Percentiles rank a stretch among this genome's conserved stretches.
phyloP scores from a whole-genome alignment of 2,797 vertebrate genomes.

The Jordanella pulchra region DNA sequence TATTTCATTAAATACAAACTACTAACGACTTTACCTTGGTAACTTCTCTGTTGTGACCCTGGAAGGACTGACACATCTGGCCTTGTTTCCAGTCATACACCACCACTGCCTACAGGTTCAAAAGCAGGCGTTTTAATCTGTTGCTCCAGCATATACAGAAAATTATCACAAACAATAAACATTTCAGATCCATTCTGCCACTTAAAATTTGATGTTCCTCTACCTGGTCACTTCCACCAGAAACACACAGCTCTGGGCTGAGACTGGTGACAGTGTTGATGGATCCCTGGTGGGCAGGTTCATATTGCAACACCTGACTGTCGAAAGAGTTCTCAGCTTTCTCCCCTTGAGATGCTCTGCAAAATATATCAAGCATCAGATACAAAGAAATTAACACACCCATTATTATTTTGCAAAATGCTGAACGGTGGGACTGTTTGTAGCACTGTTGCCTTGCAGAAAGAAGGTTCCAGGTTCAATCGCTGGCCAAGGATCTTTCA shows the following conservation, averaged over 20 bases:
- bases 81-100: conserved; percentile 92
- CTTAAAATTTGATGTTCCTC: background rate
- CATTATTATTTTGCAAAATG: too few relatives aligned
- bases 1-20: conserved; percentile 31
- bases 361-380: conserved; percentile 9
- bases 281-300: conserved; percentile 81
- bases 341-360: conserved; percentile 76
- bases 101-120: conserved; percentile 81
- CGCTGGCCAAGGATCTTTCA: too few relatives aligned
- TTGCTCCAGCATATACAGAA: too few relatives aligned
- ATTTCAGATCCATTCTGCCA: background rate
- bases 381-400: background rate
- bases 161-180: too few relatives aligned
- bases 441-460: too few relatives aligned
- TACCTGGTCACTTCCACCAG: conserved; percentile 90
- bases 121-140: conserved; percentile 12
- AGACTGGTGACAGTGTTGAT: conserved; percentile 86
- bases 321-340: conserved; percentile 57
- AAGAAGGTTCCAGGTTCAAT: too few relatives aligned
- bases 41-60: conserved; percentile 89
- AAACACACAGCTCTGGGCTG: conserved; percentile 87
- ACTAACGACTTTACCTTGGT: conserved; percentile 87
- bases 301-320: conserved; percentile 74
- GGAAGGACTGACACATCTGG: conserved; percentile 82
- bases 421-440: too few relatives aligned